Conservation (phyloP, 2,888 invertebrate species). For the Villa cingulata region DNA sequence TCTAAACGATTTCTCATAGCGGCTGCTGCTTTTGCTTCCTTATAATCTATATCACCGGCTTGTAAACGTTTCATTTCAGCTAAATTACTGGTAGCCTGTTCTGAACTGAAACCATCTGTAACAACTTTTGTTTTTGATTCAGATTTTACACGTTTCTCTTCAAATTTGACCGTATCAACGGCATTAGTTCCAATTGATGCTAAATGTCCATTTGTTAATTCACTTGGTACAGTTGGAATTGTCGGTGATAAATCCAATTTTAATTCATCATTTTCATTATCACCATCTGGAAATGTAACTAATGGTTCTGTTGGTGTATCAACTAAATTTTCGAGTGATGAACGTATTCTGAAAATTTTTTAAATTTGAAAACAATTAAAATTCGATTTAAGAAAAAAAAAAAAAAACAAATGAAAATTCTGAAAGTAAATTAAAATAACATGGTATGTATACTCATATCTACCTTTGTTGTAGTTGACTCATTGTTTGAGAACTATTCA, state of each 20-base stretch:
- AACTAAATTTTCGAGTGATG: slow-evolving; percentile 66
- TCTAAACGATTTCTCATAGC: slow-evolving; percentile 67
- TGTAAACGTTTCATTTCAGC: slow-evolving; percentile 62
- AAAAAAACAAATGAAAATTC: slow-evolving; percentile 8
- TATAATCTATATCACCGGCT: slow-evolving; percentile 68
- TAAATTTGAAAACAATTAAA: no score
- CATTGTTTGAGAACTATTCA: slow-evolving; percentile 14
- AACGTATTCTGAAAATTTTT: slow-evolving; percentile 44
- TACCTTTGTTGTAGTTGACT: slow-evolving; percentile 16
- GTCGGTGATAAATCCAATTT: slow-evolving; percentile 32
- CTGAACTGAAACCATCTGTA: slow-evolving; percentile 69
- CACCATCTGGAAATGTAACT: slow-evolving; percentile 70
- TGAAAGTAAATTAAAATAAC: not conserved
- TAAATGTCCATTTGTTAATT: slow-evolving; percentile 34
- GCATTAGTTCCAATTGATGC: slow-evolving; percentile 27
- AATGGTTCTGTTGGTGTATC: slow-evolving; percentile 53
- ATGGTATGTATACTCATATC: not conserved
- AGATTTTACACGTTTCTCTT: slow-evolving; percentile 69
- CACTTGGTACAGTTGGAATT: slow-evolving; percentile 28
- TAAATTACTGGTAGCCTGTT: slow-evolving; percentile 53
- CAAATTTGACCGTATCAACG: slow-evolving; percentile 62
- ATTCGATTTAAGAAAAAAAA: no score
- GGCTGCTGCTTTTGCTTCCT: slow-evolving; percentile 63
- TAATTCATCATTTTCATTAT: slow-evolving; percentile 43
- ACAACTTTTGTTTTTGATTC: slow-evolving; percentile 65